Percentiles rank a stretch among this genome's conserved stretches.
Evolutionary conservation across 2,113 vertebrate species (phyloP).

Genomic region (Hemiscyllium ocellatum): DNA sequence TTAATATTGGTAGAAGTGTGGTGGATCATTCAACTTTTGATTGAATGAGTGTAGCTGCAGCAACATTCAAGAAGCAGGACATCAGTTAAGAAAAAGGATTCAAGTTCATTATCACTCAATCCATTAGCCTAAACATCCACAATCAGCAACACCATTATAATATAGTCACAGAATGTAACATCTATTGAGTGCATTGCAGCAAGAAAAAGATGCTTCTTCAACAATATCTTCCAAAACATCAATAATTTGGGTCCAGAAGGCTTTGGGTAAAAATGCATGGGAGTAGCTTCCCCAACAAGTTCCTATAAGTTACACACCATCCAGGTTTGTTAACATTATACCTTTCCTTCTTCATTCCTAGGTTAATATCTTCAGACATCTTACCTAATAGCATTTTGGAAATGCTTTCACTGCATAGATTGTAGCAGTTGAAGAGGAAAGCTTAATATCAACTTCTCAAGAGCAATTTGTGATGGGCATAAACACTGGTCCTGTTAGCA

Average conservation of each 20-base stretch:
- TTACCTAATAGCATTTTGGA: not conserved
- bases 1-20: not conserved
- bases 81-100: not conserved
- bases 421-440: not conserved
- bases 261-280: not conserved
- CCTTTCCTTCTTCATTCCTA: not conserved
- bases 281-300: not conserved
- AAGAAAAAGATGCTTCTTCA: not conserved
- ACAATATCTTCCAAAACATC: not conserved
- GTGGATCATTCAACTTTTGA: not conserved
- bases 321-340: not conserved
- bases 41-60: not conserved
- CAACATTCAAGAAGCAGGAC: not conserved
- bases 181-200: not conserved
- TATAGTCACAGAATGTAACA: not conserved
- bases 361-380: no score
- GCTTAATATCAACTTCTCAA: not conserved
- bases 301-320: no score
- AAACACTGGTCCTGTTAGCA: not conserved
- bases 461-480: not conserved
- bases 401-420: not conserved
- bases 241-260: no score
- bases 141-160: not conserved
- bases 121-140: not conserved
- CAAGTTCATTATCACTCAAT: not conserved